Base-by-base conservation (phyloP, 2,797 vertebrate genomes). In the Dermochelys coriacea region DNA sequence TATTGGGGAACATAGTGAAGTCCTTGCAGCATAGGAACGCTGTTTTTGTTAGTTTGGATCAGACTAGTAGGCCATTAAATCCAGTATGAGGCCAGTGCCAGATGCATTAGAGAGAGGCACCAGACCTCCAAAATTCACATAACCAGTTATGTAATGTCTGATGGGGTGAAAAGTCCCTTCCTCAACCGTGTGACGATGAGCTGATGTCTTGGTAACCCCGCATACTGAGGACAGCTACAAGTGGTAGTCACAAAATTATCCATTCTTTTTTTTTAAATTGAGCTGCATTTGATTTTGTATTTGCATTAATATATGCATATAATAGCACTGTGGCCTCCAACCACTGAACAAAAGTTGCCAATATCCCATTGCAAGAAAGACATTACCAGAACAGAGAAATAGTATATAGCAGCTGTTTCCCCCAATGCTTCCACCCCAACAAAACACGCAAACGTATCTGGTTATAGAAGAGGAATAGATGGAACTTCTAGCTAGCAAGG, bases 401-500 rank as follows among this genome's bases (percentile, higher is more conserved):
- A 8, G 16, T 92, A 81, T 81, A 41, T 23, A 47, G 50, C n/a
- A 82, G 57, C 78, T 80, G 1, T 25, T 61, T 77, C 27, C 86
- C 86, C 51, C 68, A 79, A 19, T 6, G 54, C 79, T 78, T 19
- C 2, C 12, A 47, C 18, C 51, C 11, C 8, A 52, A 27, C 15
- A 77, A 45, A 49, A 47, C 27, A 29, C 8, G 4, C 52, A 37
- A 8, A 71, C 23, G n/a, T 59, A 52, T 0, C 0, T 31, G 49
- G 49, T 51, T 68, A 0, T 4, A 55, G 41, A 34, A 81, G 64
- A 82, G 75, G 47, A 0, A 0, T 31, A 50, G 23, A 41, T 19
- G 18, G 29, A 87, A 34, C 52, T 34, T 14, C 18, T 47, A 50
- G 9, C 77, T 82, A 1, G 41, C 51, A 82, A 82, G 15, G 41